Evolutionary conservation across 2,888 invertebrate species (phyloP).

Genomic region (Microplitis deprimator): DNA sequence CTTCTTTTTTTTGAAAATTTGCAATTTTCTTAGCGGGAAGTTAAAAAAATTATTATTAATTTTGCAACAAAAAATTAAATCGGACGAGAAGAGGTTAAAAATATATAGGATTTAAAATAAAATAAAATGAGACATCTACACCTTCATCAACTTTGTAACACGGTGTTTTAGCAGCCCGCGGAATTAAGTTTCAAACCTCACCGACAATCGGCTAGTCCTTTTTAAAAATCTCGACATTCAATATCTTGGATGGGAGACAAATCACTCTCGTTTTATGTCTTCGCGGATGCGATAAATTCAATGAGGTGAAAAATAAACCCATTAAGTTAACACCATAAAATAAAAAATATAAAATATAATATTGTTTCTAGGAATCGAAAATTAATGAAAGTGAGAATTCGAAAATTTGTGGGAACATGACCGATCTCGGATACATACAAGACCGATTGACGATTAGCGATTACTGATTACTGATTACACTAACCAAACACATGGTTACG

Average conservation of each 20-base stretch:
- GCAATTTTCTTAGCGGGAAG: too few species aligned
- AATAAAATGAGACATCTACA: conserved; percentile 30
- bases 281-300: conserved; percentile 48
- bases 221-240: conserved; percentile 43
- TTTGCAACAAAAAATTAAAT: neutral
- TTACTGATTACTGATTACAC: conserved; percentile 67
- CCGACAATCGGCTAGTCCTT: conserved; percentile 43
- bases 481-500: conserved; percentile 70
- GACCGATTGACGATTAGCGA: conserved; percentile 56
- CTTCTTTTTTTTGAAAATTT: too few species aligned
- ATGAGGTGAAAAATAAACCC: conserved; percentile 42
- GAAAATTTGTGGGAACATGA: conserved; percentile 30
- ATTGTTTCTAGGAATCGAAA: neutral
- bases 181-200: conserved; percentile 49
- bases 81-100: conserved; percentile 28
- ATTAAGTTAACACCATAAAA: conserved; percentile 8
- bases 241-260: conserved; percentile 42
- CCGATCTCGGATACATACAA: conserved; percentile 19
- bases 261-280: conserved; percentile 38
- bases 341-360: conserved; percentile 25
- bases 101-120: conserved; percentile 15
- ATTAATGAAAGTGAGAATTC: conserved; percentile 28
- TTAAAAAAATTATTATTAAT: neutral
- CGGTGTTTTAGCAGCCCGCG: conserved; percentile 21
- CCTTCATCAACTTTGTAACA: neutral